Evolutionary conservation across 2,888 invertebrate genomes (phyloP), one percentile per base, ranked within the genome.

Genomic region (Nephrotoma appendiculata): DNA sequence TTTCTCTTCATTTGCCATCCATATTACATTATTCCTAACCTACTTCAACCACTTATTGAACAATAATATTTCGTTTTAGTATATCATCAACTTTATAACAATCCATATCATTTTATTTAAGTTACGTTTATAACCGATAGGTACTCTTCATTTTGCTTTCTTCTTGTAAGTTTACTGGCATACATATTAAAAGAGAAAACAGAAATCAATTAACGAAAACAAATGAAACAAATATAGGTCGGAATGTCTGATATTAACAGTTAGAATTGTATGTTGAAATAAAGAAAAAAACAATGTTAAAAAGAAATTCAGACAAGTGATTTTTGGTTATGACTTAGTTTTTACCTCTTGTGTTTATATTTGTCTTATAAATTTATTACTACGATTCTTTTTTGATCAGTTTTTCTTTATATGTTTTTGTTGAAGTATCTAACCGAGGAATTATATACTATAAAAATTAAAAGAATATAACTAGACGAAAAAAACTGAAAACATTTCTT

Each of bases 201-300:
- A 43, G 42, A 84, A 84, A 84, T 42, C n/a, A 43, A 84, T 42
- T 42, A 42, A 84, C 42, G 84, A 84, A 42, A n/a, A 84, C 84
- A 84, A 5, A 84, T 84, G 43, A 84, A 83, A 83, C 6, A 83
- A 83, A 84, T 84, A 85, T 85, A 85, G 85, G 85, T 85, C 45
- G 85, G 85, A 85, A 85, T 85, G 85, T 85, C 85, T 85, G 85
- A 85, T 45, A 85, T 85, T 85, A 85, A 85, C 85, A 85, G 85
- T 85, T 85, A 85, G 85, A 85, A 15, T 85, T 85, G 44, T 44
- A 85, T 85, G 85, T 44, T 85, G 15, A 44, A 44, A 15, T 45
- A 44, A 44, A 85, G 43, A n/a, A 44, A 85, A 15, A 42, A 85
- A 44, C 15, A 85, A 19, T 84, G 84, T 84, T n/a, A 84, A 85